A percentile compares a stretch with the other conserved stretches of the same genome.
These are phyloP conservation scores for Pterobdella sp. DNA, from an alignment of 2,888 invertebrate genomes.

Conservation along the genomic window DNA sequence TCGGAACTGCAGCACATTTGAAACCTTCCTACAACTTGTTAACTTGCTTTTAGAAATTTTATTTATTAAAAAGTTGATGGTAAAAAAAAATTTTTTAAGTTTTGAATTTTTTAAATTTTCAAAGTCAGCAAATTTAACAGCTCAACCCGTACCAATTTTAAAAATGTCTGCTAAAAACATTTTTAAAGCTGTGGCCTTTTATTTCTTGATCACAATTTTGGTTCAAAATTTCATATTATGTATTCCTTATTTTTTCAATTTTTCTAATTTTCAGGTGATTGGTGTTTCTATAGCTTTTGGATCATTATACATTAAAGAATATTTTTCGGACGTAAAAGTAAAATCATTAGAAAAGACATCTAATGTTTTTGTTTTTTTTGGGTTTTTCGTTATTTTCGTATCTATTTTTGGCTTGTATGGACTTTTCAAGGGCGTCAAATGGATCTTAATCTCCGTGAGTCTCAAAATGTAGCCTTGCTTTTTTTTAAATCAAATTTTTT, in stretches of 20 bases:
- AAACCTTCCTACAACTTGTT: background rate
- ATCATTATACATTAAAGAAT: background rate
- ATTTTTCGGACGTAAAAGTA: background rate
- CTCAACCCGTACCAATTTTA: background rate
- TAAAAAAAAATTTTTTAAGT: too few relatives aligned
- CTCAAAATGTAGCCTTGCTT: background rate
- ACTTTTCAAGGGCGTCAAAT: background rate
- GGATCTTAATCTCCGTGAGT: background rate
- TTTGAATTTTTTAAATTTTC: background rate
- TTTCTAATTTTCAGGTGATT: background rate
- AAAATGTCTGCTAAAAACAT: background rate
- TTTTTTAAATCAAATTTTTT: background rate
- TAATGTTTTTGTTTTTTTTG: background rate
- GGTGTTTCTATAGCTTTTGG: background rate
- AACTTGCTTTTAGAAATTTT: background rate
- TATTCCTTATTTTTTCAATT: background rate
- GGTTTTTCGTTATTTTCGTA: background rate
- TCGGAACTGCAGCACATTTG: conserved; percentile 9
- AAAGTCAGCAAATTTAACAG: background rate
- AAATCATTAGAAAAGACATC: background rate
- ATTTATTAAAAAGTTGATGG: background rate
- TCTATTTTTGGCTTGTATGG: background rate
- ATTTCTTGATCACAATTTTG: background rate
- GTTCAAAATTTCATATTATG: background rate
- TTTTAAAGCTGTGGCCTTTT: background rate